Conservation (phyloP, 2,113 vertebrate species). For the Pycnonotus jocosus region DNA sequence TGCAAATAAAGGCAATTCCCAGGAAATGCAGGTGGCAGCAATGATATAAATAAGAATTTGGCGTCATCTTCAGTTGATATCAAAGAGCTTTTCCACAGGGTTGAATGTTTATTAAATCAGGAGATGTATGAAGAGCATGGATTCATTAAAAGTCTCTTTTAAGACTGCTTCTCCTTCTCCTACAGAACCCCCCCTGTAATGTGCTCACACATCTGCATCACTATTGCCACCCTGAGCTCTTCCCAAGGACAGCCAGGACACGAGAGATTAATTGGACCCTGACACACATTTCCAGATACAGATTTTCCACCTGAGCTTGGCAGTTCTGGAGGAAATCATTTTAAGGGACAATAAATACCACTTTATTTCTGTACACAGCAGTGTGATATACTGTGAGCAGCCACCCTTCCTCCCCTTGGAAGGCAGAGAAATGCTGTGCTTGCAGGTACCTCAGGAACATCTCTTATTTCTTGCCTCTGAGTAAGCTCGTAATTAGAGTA, state of each 20-base stretch:
- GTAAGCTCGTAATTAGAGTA: neutral
- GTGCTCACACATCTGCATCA: neutral
- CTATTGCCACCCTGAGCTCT: neutral
- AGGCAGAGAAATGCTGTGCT: neutral
- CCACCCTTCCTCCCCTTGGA: neutral
- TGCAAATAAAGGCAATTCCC: neutral
- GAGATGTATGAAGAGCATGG: neutral
- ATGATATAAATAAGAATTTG: neutral
- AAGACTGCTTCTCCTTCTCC: neutral
- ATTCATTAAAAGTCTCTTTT: neutral
- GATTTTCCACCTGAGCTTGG: conserved; percentile 22
- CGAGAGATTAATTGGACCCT: conserved; percentile 13
- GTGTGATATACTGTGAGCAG: neutral
- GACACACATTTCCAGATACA: neutral
- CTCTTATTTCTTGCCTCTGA: conserved; percentile 5
- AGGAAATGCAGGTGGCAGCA: neutral
- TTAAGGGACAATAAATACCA: conserved; percentile 30
- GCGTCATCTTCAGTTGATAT: neutral
- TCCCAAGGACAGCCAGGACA: neutral
- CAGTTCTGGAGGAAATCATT: conserved; percentile 22
- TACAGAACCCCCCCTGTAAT: neutral
- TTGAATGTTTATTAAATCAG: neutral
- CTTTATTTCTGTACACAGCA: conserved; percentile 28
- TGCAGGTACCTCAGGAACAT: neutral
- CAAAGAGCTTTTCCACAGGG: neutral